These are phyloP conservation scores for Manis javanica DNA, from an alignment of 2,797 vertebrate species.

Conservation along the genomic window DNA sequence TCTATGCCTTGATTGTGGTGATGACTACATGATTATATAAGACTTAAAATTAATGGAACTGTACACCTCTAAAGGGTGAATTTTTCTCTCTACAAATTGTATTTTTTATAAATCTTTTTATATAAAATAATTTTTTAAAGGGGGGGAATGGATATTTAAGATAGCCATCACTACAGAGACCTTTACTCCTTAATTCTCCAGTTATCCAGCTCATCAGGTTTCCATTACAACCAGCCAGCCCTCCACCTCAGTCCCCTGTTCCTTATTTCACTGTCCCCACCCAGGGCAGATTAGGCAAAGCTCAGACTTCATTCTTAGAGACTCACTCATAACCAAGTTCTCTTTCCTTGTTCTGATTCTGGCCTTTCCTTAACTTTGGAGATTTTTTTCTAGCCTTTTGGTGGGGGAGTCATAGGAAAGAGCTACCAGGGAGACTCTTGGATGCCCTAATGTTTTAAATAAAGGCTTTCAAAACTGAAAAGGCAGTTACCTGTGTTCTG, in stretches of 20 bases:
- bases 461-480: not conserved
- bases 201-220: not conserved
- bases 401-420: not conserved
- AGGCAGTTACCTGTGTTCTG: not conserved
- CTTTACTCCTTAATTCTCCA: not conserved
- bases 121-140: not conserved
- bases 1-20: not conserved
- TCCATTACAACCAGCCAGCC: not conserved
- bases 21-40: not conserved
- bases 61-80: not conserved
- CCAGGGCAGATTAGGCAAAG: not conserved
- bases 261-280: not conserved
- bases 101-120: not conserved
- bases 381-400: not conserved
- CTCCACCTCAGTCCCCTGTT: fast-evolving
- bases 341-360: not conserved
- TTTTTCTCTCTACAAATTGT: not conserved
- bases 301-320: not conserved
- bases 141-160: not conserved
- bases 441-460: not conserved
- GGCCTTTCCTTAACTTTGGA: not conserved
- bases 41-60: not conserved
- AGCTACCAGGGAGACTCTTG: not conserved
- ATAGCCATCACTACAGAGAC: not conserved
- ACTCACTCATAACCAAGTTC: not conserved